A percentile compares a stretch with the other conserved stretches of the same genome.
phyloP scores from a whole-genome alignment of 2,113 vertebrate species.

The Nerophis ophidion region DNA sequence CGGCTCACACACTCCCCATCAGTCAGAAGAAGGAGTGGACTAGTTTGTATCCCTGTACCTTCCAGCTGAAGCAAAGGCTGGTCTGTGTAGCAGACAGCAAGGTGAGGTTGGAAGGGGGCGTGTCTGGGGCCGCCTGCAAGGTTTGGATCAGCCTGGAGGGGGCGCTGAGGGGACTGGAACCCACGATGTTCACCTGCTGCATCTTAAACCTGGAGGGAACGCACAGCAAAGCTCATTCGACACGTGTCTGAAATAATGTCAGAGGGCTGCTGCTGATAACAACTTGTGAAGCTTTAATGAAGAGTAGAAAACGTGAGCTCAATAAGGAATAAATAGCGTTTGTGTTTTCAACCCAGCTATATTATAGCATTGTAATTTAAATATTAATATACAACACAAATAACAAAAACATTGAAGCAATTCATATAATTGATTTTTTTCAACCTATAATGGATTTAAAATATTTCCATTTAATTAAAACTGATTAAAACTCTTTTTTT shows the following conservation, averaged over 20 bases:
- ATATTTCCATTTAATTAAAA: too few relatives aligned
- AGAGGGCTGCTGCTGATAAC: background rate
- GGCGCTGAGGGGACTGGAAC: slow-evolving; percentile 77
- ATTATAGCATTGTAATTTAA: too few relatives aligned
- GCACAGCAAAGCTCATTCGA: slow-evolving; percentile 3
- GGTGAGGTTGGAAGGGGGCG: slow-evolving; percentile 77
- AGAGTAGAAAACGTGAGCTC: background rate
- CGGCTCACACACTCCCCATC: slow-evolving; percentile 2
- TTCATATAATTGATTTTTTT: too few relatives aligned
- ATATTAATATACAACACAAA: too few relatives aligned
- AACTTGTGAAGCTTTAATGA: background rate
- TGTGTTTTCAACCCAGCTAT: too few relatives aligned
- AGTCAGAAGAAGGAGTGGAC: slow-evolving; percentile 11
- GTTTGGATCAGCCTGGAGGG: slow-evolving; percentile 90
- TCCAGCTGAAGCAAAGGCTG: slow-evolving; percentile 85
- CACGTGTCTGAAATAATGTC: background rate
- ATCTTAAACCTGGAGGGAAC: slow-evolving; percentile 80
- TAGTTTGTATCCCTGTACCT: slow-evolving; percentile 65
- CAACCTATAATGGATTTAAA: too few relatives aligned
- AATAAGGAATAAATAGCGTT: too few relatives aligned
- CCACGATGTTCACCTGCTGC: slow-evolving; percentile 86
- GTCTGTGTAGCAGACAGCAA: slow-evolving; percentile 86
- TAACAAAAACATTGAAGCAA: too few relatives aligned
- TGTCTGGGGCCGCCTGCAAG: slow-evolving; percentile 85
- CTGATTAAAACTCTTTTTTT: too few relatives aligned